Percentiles rank a stretch among this genome's conserved stretches.
phyloP scores from a whole-genome alignment of 2,113 vertebrate species.

The Melanerpes formicivorus region DNA sequence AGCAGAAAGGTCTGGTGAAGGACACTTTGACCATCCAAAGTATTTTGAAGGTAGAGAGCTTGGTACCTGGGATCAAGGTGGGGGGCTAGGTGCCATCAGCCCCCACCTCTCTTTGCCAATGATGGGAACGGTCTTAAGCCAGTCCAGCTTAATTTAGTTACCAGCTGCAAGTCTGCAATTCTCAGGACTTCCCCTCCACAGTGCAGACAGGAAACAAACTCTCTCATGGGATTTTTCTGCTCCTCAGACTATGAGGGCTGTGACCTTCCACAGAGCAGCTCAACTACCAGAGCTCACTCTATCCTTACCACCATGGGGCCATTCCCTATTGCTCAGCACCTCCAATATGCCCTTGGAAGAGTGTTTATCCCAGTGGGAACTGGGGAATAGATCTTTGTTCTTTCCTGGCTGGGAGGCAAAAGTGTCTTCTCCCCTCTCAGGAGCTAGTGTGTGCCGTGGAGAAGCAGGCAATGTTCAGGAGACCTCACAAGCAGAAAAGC shows the following conservation, averaged over 20 bases:
- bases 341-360: neutral
- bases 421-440: neutral
- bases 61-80: neutral
- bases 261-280: neutral
- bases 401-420: neutral
- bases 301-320: neutral
- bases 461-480: accelerated
- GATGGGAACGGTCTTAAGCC: neutral
- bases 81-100: neutral
- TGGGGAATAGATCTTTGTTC: neutral
- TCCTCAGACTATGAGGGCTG: neutral
- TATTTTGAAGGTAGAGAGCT: neutral
- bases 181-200: neutral
- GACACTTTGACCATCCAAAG: neutral
- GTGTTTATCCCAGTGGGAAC: neutral
- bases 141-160: neutral
- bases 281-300: neutral
- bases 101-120: neutral
- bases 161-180: neutral
- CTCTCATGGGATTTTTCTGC: neutral
- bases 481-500: neutral
- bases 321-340: neutral
- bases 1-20: neutral
- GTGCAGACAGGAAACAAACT: neutral
- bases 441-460: neutral